phyloP scores from a whole-genome alignment of 2,797 vertebrate species.

The Calcarius lapponicus region DNA sequence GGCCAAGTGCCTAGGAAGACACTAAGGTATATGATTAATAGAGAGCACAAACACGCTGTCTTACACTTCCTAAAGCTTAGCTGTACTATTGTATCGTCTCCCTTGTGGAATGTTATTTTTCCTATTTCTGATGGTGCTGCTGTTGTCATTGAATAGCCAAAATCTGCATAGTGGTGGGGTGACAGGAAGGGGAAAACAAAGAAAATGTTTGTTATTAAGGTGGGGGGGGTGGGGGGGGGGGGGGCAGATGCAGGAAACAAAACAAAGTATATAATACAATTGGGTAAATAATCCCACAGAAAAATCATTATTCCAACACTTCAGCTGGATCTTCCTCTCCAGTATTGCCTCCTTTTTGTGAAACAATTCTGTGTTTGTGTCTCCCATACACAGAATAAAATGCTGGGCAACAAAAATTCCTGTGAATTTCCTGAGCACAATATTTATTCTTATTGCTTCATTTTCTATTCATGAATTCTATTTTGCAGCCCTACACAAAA shows the following conservation, averaged over 20 bases:
- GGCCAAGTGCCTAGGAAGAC: slow-evolving; percentile 55
- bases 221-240: no score
- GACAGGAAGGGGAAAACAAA: neutral
- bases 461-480: slow-evolving; percentile 45
- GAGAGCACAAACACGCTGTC: neutral
- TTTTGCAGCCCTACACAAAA: slow-evolving; percentile 53
- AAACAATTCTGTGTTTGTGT: neutral
- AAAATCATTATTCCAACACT: neutral
- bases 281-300: neutral
- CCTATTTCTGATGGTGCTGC: neutral
- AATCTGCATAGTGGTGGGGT: neutral
- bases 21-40: slow-evolving; percentile 44
- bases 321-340: neutral
- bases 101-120: neutral
- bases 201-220: neutral
- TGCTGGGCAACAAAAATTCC: neutral
- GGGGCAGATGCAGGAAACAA: neutral
- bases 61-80: slow-evolving; percentile 3
- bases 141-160: neutral
- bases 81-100: neutral
- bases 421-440: neutral
- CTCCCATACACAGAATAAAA: neutral
- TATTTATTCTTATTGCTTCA: slow-evolving; percentile 27
- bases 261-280: neutral
- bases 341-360: neutral